Base-by-base conservation (phyloP, 2,113 vertebrate genomes). In the Onychorhynchus coronatus region DNA sequence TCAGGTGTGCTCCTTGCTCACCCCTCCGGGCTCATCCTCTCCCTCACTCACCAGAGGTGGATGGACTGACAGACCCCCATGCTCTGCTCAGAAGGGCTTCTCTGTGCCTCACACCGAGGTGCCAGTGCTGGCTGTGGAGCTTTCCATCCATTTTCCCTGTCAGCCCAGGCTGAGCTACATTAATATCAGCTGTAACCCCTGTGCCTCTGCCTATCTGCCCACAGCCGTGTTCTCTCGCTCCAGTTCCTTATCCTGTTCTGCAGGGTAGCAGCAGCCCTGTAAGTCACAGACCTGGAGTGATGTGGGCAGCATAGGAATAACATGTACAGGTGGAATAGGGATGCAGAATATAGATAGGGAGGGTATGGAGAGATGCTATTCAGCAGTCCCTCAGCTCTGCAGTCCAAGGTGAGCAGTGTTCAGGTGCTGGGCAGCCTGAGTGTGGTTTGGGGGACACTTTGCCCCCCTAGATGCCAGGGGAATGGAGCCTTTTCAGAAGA, bases 301-400 rank as follows among this genome's bases (percentile, higher is more conserved):
- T 1, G 72, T 2, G 27, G 70, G 46, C 25, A 41, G 59, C 74
- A 35, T 6, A 8, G 92, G 68, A 67, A 30, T 7, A 8, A 5
- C 4, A 39, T 6, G 1, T 3, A 0, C 5, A 23, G 78, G 2
- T 11, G 28, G 63, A 61, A 9, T 2, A 16, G 44, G 37, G 46
- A n/a, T 20, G 56, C 73, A 31, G 33, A 20, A 8, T 10, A 8
- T 1, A 20, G 84, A 24, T 6, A 30, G 53, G 18, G 18, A 20
- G 35, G 66, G 12, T 1, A 1, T 4, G 25, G 35, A 7, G 9
- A 10, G 72, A 14, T 14, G 49, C 6, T 8, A 0, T 27, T 50
- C 58, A 5, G 49, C 56, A 23, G 8, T 8, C 37, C 61, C 76
- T 21, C 33, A 0, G 8, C 52, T 35, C 75, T 80, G 30, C n/a